phyloP scores from a whole-genome alignment of 2,888 invertebrate genomes.

The Drosophila peninsularis region DNA sequence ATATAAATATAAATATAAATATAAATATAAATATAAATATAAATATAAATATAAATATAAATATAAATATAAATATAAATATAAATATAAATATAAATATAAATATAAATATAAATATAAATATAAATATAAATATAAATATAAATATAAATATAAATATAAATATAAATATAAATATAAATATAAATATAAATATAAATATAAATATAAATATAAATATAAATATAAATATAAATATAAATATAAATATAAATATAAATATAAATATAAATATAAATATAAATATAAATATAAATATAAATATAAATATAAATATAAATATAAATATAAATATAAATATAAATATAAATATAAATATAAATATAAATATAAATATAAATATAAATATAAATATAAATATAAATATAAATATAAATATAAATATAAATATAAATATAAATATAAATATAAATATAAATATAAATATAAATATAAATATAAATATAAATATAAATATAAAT shows the following conservation, averaged over 20 bases:
- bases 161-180: slow-evolving; percentile 1
- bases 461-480: slow-evolving; percentile 1
- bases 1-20: not conserved
- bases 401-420: no score
- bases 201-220: slow-evolving; percentile 1
- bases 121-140: slow-evolving; percentile 1
- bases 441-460: no score
- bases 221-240: not conserved
- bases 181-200: slow-evolving; percentile 1
- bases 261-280: no score
- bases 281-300: no score
- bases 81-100: slow-evolving; percentile 1
- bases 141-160: slow-evolving; percentile 1
- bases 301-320: no score
- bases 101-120: slow-evolving; percentile 1
- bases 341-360: no score
- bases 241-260: no score
- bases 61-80: slow-evolving; percentile 1
- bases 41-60: slow-evolving; percentile 1
- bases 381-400: no score
- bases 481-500: no score
- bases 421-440: no score
- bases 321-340: no score
- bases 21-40: slow-evolving; percentile 1
- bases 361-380: no score